Evolutionary conservation across 2,113 vertebrate genomes (phyloP).

Genomic region (Nerophis ophidion): DNA sequence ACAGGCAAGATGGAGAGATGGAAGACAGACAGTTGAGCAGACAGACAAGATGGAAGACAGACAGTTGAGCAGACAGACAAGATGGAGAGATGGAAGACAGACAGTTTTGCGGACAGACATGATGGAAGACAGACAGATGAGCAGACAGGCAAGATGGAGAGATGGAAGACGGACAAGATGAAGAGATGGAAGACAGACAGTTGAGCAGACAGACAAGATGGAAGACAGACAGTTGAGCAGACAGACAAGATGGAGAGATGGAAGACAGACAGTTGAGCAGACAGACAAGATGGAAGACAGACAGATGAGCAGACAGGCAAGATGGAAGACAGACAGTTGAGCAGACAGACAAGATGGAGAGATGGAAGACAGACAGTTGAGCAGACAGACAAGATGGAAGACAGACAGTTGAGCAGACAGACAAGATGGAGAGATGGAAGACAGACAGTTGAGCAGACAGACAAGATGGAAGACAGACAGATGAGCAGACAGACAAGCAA

Average conservation of each 20-base stretch:
- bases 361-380: too few relatives aligned
- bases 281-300: neutral
- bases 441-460: neutral
- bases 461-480: neutral
- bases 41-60: neutral
- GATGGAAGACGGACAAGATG: too few relatives aligned
- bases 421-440: constrained; percentile 6
- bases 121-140: too few relatives aligned
- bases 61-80: neutral
- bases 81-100: neutral
- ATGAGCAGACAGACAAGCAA: neutral
- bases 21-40: neutral
- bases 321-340: neutral
- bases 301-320: neutral
- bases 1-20: too few relatives aligned
- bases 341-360: too few relatives aligned
- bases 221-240: too few relatives aligned
- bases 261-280: neutral
- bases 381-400: too few relatives aligned
- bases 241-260: too few relatives aligned
- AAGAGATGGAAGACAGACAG: too few relatives aligned
- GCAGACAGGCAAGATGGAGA: too few relatives aligned
- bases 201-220: too few relatives aligned
- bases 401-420: neutral
- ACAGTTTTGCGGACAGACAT: too few relatives aligned